A percentile compares a stretch with the other conserved stretches of the same genome.
These are phyloP conservation scores for Synanthedon andrenaeformis DNA, from an alignment of 2,888 invertebrate genomes.

Conservation along the genomic window DNA sequence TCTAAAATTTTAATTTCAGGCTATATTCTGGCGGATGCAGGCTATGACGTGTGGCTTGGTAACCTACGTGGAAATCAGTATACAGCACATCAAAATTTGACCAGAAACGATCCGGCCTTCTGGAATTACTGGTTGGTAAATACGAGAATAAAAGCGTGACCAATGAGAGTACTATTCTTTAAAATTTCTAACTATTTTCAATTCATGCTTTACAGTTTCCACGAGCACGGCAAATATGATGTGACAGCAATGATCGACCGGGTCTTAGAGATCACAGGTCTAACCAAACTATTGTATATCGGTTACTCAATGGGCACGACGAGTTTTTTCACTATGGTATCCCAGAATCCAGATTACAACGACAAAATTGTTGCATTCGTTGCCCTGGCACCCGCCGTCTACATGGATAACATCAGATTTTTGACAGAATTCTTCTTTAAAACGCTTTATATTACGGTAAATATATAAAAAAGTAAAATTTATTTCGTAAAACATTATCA, in stretches of 20 bases:
- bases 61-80: constrained; percentile 65
- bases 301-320: constrained; percentile 74
- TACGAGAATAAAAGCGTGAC: too few species aligned
- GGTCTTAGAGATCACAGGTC: constrained; percentile 48
- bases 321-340: constrained; percentile 67
- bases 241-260: constrained; percentile 67
- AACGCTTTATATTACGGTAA: constrained; percentile 34
- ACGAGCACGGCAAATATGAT: constrained; percentile 72
- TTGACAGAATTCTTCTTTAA: constrained; percentile 25
- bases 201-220: constrained; percentile 45
- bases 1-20: constrained; percentile 34
- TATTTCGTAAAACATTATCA: background rate
- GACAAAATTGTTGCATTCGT: constrained; percentile 60
- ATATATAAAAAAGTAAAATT: constrained; percentile 10
- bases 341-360: constrained; percentile 67
- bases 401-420: constrained; percentile 36
- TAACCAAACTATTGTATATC: constrained; percentile 56
- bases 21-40: constrained; percentile 66
- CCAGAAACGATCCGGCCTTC: constrained; percentile 48
- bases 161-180: too few species aligned
- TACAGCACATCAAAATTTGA: constrained; percentile 46
- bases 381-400: constrained; percentile 66
- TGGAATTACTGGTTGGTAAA: constrained; percentile 66
- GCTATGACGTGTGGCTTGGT: constrained; percentile 72
- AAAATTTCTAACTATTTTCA: too few species aligned